phyloP scores from a whole-genome alignment of 2,113 vertebrate genomes.

The Dasypus novemcinctus region DNA sequence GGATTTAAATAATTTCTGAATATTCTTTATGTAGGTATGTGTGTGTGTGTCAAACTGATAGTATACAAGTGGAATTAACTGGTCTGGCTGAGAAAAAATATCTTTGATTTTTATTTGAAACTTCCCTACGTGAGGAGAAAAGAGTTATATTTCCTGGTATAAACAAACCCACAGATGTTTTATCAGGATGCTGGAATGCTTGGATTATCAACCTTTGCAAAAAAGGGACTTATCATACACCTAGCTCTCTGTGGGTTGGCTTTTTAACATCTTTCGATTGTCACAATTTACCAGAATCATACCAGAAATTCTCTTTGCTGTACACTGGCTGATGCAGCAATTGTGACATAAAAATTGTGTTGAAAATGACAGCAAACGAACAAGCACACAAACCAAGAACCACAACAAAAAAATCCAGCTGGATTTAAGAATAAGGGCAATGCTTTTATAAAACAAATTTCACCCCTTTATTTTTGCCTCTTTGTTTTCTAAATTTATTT shows the following conservation, averaged over 20 bases:
- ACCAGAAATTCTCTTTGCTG: neutral
- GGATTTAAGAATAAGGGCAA: neutral
- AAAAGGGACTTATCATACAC: neutral
- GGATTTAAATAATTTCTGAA: conserved; percentile 29
- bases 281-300: neutral
- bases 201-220: neutral
- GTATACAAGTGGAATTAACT: neutral
- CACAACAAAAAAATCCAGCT: neutral
- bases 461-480: neutral
- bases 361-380: neutral
- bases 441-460: neutral
- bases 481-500: neutral
- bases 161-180: neutral
- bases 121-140: neutral
- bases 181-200: neutral
- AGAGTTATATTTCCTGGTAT: neutral
- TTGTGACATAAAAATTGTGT: neutral
- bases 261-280: neutral
- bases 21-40: no score
- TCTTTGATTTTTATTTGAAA: conserved; percentile 41
- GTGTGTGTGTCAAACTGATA: neutral
- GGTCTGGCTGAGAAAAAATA: neutral
- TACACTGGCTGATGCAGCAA: neutral
- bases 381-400: neutral
- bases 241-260: neutral